Percentiles rank a stretch among this genome's conserved stretches.
Evolutionary conservation across 2,113 vertebrate genomes (phyloP).

Genomic region (Menura novaehollandiae): DNA sequence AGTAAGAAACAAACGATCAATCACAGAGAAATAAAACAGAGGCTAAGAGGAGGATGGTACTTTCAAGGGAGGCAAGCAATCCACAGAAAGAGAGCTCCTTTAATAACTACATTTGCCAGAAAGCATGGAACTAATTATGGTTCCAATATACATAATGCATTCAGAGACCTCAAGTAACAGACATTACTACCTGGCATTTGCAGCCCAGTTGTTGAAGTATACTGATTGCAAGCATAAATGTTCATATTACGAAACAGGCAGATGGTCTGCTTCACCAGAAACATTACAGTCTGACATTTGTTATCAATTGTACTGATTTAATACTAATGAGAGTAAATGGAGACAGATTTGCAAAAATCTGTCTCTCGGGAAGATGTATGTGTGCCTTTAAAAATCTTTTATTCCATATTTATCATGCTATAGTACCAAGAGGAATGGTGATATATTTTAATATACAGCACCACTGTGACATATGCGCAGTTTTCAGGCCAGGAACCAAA

Average conservation of each 20-base stretch:
- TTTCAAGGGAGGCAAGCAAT: not conserved
- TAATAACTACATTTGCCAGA: not conserved
- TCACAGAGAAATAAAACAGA: not conserved
- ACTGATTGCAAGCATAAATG: slow-evolving; percentile 43
- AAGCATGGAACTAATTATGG: not conserved
- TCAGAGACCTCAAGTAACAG: slow-evolving; percentile 18
- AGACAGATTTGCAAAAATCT: slow-evolving; percentile 60
- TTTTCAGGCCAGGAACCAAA: not conserved
- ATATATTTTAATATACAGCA: not conserved
- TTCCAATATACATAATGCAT: not conserved
- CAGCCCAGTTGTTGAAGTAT: slow-evolving; percentile 10
- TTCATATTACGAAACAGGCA: slow-evolving; percentile 57
- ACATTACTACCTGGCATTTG: slow-evolving; percentile 41
- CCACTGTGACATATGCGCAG: not conserved
- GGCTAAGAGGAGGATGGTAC: not conserved
- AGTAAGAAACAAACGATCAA: not conserved
- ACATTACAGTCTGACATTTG: slow-evolving; percentile 70
- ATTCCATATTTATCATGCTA: slow-evolving; percentile 13
- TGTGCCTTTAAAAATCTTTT: slow-evolving; percentile 21
- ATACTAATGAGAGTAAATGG: slow-evolving; percentile 61
- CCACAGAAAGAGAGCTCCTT: not conserved
- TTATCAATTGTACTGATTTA: slow-evolving; percentile 67
- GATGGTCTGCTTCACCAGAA: slow-evolving; percentile 71
- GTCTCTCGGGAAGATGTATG: slow-evolving; percentile 28
- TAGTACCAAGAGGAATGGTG: not conserved